phyloP scores from a whole-genome alignment of 2,113 vertebrate genomes.

The Apistogramma diplotaenia region DNA sequence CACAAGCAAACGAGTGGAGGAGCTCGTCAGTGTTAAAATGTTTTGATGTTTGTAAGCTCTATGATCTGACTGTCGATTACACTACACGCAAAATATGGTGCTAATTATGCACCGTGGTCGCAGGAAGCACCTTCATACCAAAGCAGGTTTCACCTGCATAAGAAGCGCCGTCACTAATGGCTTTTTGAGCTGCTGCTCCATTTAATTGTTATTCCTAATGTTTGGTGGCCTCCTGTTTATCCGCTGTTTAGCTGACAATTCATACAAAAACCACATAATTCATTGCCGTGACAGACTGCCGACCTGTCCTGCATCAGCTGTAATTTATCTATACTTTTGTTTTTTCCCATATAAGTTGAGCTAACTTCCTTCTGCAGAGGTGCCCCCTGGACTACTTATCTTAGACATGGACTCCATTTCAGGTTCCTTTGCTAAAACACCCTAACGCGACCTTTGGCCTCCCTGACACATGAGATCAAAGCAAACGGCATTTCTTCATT shows the following conservation, averaged over 20 bases:
- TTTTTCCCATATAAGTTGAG: background rate
- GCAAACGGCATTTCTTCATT: background rate
- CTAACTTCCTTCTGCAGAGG: background rate
- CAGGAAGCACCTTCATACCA: background rate
- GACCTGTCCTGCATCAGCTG: no score
- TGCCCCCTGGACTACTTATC: background rate
- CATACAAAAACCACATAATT: no score
- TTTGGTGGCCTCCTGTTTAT: background rate
- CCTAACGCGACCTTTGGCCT: conserved; percentile 21
- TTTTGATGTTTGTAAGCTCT: background rate
- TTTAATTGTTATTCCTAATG: background rate
- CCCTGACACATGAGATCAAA: background rate
- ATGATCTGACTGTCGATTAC: background rate
- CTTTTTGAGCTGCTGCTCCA: background rate
- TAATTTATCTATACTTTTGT: no score
- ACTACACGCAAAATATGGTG: background rate
- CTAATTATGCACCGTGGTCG: background rate
- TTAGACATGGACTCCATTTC: background rate
- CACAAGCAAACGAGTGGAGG: background rate
- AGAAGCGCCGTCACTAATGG: background rate
- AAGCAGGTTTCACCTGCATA: background rate
- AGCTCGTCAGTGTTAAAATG: background rate
- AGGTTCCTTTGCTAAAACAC: background rate
- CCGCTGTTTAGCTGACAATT: background rate
- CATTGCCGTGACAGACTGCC: no score